A percentile compares a stretch with the other conserved stretches of the same genome.
Conservation (phyloP, 2,797 vertebrate genomes). For the Tangara arthus region DNA sequence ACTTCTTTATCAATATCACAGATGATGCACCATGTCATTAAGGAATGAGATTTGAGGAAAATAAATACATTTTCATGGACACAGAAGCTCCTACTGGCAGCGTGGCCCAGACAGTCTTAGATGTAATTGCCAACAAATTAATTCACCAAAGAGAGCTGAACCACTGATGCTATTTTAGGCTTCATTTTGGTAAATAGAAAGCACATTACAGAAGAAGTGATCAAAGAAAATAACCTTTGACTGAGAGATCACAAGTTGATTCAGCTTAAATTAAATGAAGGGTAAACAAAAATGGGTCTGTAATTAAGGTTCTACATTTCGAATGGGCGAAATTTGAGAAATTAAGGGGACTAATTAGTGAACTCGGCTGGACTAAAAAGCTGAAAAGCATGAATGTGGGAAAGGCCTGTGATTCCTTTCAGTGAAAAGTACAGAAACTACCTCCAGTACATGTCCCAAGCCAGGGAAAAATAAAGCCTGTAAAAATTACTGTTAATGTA, state of each 20-base stretch:
- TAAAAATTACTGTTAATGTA: neutral
- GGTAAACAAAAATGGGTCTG: constrained; percentile 48
- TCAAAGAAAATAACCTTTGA: constrained; percentile 61
- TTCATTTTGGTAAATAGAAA: constrained; percentile 32
- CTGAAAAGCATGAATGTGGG: neutral
- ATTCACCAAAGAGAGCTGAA: constrained; percentile 36
- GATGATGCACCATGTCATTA: neutral
- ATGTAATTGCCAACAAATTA: constrained; percentile 58
- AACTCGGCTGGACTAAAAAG: constrained; percentile 6
- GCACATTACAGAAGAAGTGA: neutral
- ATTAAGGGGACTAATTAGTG: constrained; percentile 36
- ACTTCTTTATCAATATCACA: neutral
- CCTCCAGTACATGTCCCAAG: neutral
- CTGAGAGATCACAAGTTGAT: constrained; percentile 45
- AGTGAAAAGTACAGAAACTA: neutral
- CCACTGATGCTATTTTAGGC: constrained; percentile 49
- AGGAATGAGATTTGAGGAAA: constrained; percentile 4
- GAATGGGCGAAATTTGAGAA: constrained; percentile 9
- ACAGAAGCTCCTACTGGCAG: neutral
- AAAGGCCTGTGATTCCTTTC: neutral
- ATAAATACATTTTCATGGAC: neutral
- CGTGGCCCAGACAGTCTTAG: neutral
- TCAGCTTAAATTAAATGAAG: constrained; percentile 46
- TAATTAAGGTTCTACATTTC: constrained; percentile 45
- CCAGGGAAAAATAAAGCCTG: neutral